Evolutionary conservation across 2,888 invertebrate genomes (phyloP).

Genomic region (Eristalis intricaria): DNA sequence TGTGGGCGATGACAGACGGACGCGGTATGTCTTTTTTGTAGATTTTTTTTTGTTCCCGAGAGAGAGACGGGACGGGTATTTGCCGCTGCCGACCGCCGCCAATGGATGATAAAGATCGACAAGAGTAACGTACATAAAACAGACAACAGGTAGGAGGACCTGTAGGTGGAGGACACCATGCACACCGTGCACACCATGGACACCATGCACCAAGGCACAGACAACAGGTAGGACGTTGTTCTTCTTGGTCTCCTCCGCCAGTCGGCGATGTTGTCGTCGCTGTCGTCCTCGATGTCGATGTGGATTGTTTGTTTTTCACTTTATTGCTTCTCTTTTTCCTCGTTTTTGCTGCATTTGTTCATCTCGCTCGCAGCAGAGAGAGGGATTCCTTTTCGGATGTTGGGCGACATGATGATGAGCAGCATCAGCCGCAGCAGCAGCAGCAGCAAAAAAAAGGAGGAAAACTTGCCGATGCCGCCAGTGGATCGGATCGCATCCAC

Average conservation of each 20-base stretch:
- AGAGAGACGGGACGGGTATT: conserved; percentile 20
- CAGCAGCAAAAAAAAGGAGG: not conserved
- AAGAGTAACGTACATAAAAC: conserved; percentile 37
- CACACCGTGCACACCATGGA: not conserved
- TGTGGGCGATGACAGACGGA: conserved; percentile 72
- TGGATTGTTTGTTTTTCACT: conserved; percentile 65
- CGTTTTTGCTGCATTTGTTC: not conserved
- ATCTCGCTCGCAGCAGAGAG: not conserved
- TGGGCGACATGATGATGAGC: conserved; percentile 53
- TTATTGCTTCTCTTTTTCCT: conserved; percentile 48
- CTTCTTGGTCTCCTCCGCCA: conserved; percentile 13
- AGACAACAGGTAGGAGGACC: conserved; percentile 69
- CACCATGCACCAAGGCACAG: not conserved
- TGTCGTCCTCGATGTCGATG: conserved; percentile 9
- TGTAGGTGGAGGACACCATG: conserved; percentile 69
- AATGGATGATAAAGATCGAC: conserved; percentile 71
- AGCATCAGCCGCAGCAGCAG: conserved; percentile 16
- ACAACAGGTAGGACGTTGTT: conserved; percentile 69
- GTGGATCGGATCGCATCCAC: not conserved
- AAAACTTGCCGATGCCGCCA: conserved; percentile 13
- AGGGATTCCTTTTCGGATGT: conserved; percentile 53
- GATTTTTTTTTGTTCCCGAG: not conserved
- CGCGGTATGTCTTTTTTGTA: conserved; percentile 70
- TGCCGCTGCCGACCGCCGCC: conserved; percentile 55
- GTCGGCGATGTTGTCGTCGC: not conserved